A percentile compares a stretch with the other conserved stretches of the same genome.
Evolutionary conservation across 2,888 invertebrate species (phyloP).

Genomic region (Bombylius discolor): DNA sequence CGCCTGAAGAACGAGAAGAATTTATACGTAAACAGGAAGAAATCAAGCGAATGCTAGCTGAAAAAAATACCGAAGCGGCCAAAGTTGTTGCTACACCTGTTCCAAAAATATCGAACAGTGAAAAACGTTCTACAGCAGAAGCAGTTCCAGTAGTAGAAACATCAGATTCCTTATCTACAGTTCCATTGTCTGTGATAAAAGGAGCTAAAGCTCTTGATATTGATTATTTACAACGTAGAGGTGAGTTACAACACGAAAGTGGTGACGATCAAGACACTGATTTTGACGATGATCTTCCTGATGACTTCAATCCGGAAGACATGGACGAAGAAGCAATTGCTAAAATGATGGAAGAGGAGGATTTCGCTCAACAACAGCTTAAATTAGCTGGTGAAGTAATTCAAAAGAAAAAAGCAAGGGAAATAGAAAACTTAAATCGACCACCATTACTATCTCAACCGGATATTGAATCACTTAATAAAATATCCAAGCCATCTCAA

Average conservation of each 20-base stretch:
- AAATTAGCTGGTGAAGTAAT: constrained; percentile 30
- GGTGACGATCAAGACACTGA: constrained; percentile 23
- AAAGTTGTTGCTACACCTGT: constrained; percentile 27
- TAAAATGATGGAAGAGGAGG: constrained; percentile 51
- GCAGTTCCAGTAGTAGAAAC: constrained; percentile 4
- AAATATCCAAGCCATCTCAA: constrained; percentile 27
- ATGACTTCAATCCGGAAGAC: constrained; percentile 38
- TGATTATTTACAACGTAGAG: constrained; percentile 34
- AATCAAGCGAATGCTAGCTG: constrained; percentile 36
- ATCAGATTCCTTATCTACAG: constrained; percentile 31
- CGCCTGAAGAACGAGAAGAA: constrained; percentile 36
- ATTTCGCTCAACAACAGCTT: constrained; percentile 43
- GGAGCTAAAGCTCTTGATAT: constrained; percentile 35
- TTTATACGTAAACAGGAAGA: constrained; percentile 36
- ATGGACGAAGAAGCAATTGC: constrained; percentile 38
- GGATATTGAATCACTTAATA: constrained; percentile 15
- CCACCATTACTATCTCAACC: not conserved
- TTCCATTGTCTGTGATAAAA: constrained; percentile 33
- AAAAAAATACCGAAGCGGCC: constrained; percentile 35
- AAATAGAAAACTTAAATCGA: constrained; percentile 31
- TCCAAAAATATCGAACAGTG: not conserved
- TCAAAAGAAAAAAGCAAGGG: constrained; percentile 43
- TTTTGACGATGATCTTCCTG: constrained; percentile 30
- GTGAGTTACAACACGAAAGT: constrained; percentile 25
- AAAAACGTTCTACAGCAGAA: not conserved